A percentile compares a stretch with the other conserved stretches of the same genome.
Evolutionary conservation across 2,888 invertebrate genomes (phyloP).

Genomic region (Ypsolopha scabrella): DNA sequence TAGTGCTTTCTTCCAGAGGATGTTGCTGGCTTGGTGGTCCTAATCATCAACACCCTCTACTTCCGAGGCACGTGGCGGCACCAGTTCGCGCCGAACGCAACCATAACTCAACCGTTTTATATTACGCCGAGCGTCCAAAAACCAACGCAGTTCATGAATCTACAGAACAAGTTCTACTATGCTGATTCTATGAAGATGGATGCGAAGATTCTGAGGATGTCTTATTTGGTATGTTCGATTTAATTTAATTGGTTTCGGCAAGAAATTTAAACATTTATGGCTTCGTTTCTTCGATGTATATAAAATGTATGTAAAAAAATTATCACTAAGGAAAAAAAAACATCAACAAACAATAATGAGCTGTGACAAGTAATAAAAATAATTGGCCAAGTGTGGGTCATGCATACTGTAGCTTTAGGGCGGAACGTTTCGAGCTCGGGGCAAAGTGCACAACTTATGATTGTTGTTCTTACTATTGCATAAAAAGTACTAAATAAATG

Average conservation of each 20-base stretch:
- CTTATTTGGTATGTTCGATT: slow-evolving; percentile 69
- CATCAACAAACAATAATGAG: too few species aligned
- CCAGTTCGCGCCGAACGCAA: slow-evolving; percentile 74
- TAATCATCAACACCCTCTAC: slow-evolving; percentile 81
- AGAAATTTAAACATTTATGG: too few species aligned
- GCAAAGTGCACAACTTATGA: too few species aligned
- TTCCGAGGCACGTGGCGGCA: slow-evolving; percentile 86
- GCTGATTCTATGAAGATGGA: slow-evolving; percentile 73
- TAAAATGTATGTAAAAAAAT: background rate
- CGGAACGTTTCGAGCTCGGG: too few species aligned
- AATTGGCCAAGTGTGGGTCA: too few species aligned
- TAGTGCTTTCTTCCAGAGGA: slow-evolving; percentile 66
- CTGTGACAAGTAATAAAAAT: too few species aligned
- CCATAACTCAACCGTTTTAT: slow-evolving; percentile 72
- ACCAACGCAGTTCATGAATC: slow-evolving; percentile 76
- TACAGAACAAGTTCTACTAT: slow-evolving; percentile 74
- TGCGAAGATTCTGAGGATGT: slow-evolving; percentile 78
- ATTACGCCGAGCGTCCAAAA: slow-evolving; percentile 51
- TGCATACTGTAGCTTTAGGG: too few species aligned
- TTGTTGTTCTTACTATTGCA: too few species aligned
- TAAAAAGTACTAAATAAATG: too few species aligned
- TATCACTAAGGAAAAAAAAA: background rate
- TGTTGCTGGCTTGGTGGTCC: slow-evolving; percentile 71
- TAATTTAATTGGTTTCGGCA: too few species aligned
- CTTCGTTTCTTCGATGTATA: background rate